phyloP scores from a whole-genome alignment of 2,797 vertebrate species.

The Tapirus indicus region DNA sequence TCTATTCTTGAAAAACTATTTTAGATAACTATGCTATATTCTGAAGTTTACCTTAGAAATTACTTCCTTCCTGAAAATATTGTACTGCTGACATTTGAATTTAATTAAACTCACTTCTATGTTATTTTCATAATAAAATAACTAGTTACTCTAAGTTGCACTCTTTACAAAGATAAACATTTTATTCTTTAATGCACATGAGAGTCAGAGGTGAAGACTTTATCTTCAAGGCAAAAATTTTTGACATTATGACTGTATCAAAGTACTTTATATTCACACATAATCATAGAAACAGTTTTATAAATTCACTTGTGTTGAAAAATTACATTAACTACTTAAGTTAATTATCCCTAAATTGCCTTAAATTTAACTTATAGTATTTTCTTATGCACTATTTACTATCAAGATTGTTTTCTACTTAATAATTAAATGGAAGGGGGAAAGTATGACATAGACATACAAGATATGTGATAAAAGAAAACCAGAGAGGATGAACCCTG shows the following conservation, averaged over 20 bases:
- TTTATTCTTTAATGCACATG: not conserved
- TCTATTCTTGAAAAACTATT: constrained; percentile 39
- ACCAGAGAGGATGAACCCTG: not conserved
- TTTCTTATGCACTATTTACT: not conserved
- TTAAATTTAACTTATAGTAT: not conserved
- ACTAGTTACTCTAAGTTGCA: not conserved
- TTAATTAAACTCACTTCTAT: not conserved
- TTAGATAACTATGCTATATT: not conserved
- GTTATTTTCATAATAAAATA: constrained; percentile 38
- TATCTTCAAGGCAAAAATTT: not conserved
- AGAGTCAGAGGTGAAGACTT: not conserved
- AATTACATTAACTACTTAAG: not conserved
- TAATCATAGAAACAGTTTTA: not conserved
- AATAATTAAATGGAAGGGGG: not conserved
- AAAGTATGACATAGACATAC: not conserved
- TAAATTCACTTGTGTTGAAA: not conserved
- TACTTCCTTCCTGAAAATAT: constrained; percentile 44
- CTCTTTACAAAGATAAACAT: not conserved
- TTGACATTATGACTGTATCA: not conserved
- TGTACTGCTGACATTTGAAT: not conserved
- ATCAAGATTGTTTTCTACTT: not conserved
- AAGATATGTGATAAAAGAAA: constrained; percentile 36
- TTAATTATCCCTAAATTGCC: not conserved
- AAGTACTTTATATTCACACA: not conserved
- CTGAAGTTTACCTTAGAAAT: constrained; percentile 42